A percentile compares a stretch with the other conserved stretches of the same genome.
Conservation (phyloP, 2,797 vertebrate genomes). For the Acanthiza pusilla region DNA sequence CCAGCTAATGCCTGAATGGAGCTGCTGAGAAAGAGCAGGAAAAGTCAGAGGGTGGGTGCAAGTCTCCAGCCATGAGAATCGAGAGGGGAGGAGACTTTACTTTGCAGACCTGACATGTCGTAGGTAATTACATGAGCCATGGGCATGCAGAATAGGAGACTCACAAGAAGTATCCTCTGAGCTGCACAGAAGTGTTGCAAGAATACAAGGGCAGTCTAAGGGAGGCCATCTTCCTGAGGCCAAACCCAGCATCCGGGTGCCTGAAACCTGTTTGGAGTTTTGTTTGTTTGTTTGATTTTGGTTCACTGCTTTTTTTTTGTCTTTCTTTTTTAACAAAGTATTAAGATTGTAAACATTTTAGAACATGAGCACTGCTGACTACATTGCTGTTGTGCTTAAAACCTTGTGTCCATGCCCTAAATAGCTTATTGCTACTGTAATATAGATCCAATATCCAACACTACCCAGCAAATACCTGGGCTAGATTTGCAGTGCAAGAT, state of each 20-base stretch:
- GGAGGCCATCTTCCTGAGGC: background rate
- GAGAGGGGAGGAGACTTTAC: background rate
- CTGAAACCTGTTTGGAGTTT: background rate
- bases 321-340: background rate
- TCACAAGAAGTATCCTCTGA: background rate
- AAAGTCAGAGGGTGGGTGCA: background rate
- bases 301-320: background rate
- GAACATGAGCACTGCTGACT: background rate
- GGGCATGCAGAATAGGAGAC: background rate
- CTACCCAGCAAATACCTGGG: background rate
- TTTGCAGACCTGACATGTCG: fast-evolving
- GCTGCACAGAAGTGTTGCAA: background rate
- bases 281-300: background rate
- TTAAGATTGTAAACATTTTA: background rate
- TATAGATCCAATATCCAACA: background rate
- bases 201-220: background rate
- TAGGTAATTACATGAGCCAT: background rate
- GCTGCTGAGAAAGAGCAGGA: background rate
- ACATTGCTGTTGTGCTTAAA: background rate
- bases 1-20: background rate
- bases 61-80: background rate
- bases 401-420: background rate
- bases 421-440: background rate
- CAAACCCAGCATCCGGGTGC: background rate
- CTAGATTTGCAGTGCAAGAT: background rate